phyloP scores from a whole-genome alignment of 2,888 invertebrate species.

The Dryobotodes eremita region DNA sequence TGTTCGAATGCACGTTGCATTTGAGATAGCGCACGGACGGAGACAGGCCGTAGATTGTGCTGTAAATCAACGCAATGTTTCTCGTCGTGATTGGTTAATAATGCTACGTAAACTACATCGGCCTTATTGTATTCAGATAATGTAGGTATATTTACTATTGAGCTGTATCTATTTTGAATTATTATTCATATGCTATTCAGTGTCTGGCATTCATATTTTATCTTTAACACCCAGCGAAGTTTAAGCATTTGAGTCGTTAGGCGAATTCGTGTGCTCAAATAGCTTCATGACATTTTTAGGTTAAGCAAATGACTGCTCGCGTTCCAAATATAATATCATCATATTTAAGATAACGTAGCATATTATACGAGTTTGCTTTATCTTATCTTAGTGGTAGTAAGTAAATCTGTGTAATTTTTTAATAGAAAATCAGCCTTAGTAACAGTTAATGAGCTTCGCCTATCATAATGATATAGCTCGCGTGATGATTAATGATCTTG shows the following conservation, averaged over 20 bases:
- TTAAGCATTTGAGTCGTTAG: constrained; percentile 26
- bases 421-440: constrained; percentile 68
- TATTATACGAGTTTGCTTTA: constrained; percentile 45
- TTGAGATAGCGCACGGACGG: constrained; percentile 57
- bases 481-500: constrained; percentile 72
- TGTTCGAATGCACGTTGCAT: constrained; percentile 69
- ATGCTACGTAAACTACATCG: constrained; percentile 35
- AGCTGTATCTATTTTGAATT: constrained; percentile 28
- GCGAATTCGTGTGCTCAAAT: constrained; percentile 31
- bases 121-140: constrained; percentile 41
- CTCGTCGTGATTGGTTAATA: constrained; percentile 68
- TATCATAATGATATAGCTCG: constrained; percentile 72
- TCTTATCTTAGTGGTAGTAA: constrained; percentile 67
- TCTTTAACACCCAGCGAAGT: constrained; percentile 16
- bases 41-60: constrained; percentile 63
- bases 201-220: constrained; percentile 37
- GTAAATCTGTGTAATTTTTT: constrained; percentile 67
- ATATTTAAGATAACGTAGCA: constrained; percentile 53
- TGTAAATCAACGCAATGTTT: constrained; percentile 66
- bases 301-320: constrained; percentile 64
- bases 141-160: constrained; percentile 39
- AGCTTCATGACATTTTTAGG: constrained; percentile 67
- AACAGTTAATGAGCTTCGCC: constrained; percentile 61
- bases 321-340: constrained; percentile 53
- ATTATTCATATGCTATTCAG: constrained; percentile 32